A percentile compares a stretch with the other conserved stretches of the same genome.
These are phyloP conservation scores for Coreoperca whiteheadi DNA, from an alignment of 2,113 vertebrate species.

Conservation along the genomic window DNA sequence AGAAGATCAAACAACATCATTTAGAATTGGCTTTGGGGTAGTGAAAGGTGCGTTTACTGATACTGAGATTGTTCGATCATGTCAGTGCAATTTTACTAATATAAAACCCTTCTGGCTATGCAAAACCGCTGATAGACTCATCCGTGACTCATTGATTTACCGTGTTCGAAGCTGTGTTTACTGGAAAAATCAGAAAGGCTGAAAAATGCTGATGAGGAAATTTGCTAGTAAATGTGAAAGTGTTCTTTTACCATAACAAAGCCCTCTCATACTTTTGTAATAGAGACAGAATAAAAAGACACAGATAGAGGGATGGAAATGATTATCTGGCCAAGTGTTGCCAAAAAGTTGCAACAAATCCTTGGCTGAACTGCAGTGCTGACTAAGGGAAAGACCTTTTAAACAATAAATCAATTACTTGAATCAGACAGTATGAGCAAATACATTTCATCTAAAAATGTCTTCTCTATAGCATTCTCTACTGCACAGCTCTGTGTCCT, in stretches of 20 bases:
- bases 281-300: neutral
- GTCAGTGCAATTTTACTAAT: neutral
- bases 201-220: neutral
- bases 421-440: neutral
- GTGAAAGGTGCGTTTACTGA: slow-evolving; percentile 44
- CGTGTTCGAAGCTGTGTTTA: neutral
- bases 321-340: neutral
- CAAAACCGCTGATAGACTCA: neutral
- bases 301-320: neutral
- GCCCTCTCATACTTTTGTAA: neutral
- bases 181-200: neutral
- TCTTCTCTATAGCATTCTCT: neutral
- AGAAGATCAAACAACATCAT: slow-evolving; percentile 12
- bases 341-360: neutral
- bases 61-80: slow-evolving; percentile 35
- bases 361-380: neutral
- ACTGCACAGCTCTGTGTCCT: neutral
- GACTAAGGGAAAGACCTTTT: neutral
- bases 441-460: neutral
- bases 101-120: neutral
- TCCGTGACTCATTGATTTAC: neutral
- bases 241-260: slow-evolving; percentile 18
- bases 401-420: neutral
- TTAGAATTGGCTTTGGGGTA: slow-evolving; percentile 14
- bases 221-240: neutral